Base-by-base conservation (phyloP, 2,888 invertebrate species). In the Platerodrilus igneus region DNA sequence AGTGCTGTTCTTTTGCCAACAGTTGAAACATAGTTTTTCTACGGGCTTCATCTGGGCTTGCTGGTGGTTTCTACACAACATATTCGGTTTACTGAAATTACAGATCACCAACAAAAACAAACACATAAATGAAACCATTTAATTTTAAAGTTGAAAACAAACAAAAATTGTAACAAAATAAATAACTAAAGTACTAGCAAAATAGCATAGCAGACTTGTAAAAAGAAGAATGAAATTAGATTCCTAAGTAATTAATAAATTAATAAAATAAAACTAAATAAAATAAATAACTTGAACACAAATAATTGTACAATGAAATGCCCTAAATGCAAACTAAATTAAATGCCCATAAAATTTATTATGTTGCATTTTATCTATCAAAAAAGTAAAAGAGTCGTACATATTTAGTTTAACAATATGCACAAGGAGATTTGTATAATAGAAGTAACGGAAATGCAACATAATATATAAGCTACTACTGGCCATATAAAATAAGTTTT, bases 1-100 rank as follows among this genome's bases (percentile, higher is more conserved):
- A 88, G 56, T 87, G 85, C 56, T 86, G 85, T 60, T 89, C 89
- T 45, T 86, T 76, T 7, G 81, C 76, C 20, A 83, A 74, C 15
- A 90, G 73, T 40, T 88, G 86, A 45, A 85, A 77, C 37, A 88
- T 78, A 5, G 86, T 80, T 8, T 83, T 75, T 47, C 79, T 79
- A 32, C 85, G 76, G 43, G 74, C 68, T 66, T 81, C 72, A 64
- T 78, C 60, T 53, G 69, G 63, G 73, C 63, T 79, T 41, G 52
- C 60, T 22, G 58, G 53, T 37, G 63, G 54, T 56, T 62, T 67
- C 68, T 68, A 53, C 15, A 23, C 16, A 19, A 19, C 25, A 3
- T 11, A 25, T 10, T 10, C 7, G 2, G 3, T 2, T 10, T 11
- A 25, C n/a, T 25, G 11, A 25, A 18, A 11, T 3, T 4, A 29